A percentile compares a stretch with the other conserved stretches of the same genome.
phyloP scores from a whole-genome alignment of 2,113 vertebrate genomes.

The Albula glossodonta region DNA sequence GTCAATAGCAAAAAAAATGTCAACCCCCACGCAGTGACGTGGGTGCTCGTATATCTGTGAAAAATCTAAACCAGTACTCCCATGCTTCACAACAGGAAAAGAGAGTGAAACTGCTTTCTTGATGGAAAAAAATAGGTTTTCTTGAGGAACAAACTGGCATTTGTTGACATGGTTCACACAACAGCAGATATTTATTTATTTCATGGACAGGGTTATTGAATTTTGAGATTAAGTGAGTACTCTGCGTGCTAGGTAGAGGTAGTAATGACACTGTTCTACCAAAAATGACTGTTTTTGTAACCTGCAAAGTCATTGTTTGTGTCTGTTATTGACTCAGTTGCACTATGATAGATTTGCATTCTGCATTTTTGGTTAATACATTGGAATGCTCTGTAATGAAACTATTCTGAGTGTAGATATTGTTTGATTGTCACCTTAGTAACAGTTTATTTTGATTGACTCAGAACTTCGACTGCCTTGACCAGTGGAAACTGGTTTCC shows the following conservation, averaged over 20 bases:
- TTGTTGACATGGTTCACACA: too few relatives aligned
- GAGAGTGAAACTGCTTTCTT: neutral
- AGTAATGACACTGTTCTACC: neutral
- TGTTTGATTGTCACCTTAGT: too few relatives aligned
- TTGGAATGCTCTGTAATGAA: too few relatives aligned
- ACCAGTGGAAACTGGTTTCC: too few relatives aligned
- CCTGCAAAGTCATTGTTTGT: too few relatives aligned
- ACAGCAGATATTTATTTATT: neutral
- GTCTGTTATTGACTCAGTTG: too few relatives aligned
- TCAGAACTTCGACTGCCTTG: too few relatives aligned
- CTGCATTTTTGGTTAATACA: too few relatives aligned
- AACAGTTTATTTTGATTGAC: too few relatives aligned
- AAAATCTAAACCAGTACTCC: neutral
- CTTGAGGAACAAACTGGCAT: neutral
- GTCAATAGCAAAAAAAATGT: neutral
- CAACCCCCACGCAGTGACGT: neutral
- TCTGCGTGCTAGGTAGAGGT: neutral
- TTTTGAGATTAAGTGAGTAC: neutral
- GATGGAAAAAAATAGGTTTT: neutral
- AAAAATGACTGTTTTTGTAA: neutral
- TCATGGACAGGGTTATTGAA: neutral
- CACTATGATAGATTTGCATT: too few relatives aligned
- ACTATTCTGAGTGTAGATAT: too few relatives aligned
- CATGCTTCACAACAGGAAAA: neutral
- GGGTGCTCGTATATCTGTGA: neutral